A percentile compares a stretch with the other conserved stretches of the same genome.
Conservation (phyloP, 2,113 vertebrate species). For the Etia nguti region DNA sequence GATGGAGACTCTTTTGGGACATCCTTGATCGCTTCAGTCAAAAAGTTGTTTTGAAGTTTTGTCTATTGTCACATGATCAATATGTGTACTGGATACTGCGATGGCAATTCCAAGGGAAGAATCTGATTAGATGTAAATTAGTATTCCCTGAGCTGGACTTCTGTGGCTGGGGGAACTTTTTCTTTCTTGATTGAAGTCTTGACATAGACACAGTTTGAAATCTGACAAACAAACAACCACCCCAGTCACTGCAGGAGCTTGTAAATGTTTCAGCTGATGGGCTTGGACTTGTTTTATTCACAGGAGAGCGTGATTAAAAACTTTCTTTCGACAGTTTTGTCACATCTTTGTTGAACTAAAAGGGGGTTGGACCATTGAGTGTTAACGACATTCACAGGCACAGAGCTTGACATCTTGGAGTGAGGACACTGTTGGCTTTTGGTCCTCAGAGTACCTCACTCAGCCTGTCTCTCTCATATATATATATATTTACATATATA, state of each 20-base stretch:
- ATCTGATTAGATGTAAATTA: constrained; percentile 35
- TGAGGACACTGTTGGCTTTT: constrained; percentile 36
- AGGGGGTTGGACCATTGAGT: constrained; percentile 17
- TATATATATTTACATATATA: constrained; percentile 71
- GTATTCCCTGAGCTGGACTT: constrained; percentile 37
- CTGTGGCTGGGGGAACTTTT: neutral
- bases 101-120: constrained; percentile 33
- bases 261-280: constrained; percentile 29
- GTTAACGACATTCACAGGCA: constrained; percentile 40
- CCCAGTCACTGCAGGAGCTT: constrained; percentile 10
- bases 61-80: constrained; percentile 36
- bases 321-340: constrained; percentile 31
- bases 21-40: constrained; percentile 35
- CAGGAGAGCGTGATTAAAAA: constrained; percentile 27
- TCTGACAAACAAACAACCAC: constrained; percentile 1
- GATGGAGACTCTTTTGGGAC: constrained; percentile 44
- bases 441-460: constrained; percentile 73
- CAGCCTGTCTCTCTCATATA: constrained; percentile 24
- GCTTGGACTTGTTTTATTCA: constrained; percentile 33
- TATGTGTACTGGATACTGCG: constrained; percentile 42
- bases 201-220: neutral
- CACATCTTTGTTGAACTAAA: constrained; percentile 45
- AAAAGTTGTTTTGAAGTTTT: constrained; percentile 45
- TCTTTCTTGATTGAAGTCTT: constrained; percentile 7
- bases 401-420: constrained; percentile 58